Conservation (phyloP, 2,113 vertebrate genomes). For the Pyxicephalus adspersus region DNA sequence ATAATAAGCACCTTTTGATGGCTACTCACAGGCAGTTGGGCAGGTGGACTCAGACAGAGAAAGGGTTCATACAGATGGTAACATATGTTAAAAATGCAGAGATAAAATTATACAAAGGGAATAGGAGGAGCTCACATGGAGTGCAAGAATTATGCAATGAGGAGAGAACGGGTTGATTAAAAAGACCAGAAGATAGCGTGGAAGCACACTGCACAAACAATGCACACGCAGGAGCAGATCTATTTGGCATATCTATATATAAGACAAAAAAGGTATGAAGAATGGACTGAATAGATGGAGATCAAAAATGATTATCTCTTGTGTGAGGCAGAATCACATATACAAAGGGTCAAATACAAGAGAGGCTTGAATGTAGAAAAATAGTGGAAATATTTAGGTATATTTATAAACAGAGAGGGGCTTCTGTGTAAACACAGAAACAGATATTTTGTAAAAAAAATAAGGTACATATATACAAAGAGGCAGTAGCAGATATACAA, state of each 20-base stretch:
- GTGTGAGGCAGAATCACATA: neutral
- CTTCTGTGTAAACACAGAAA: neutral
- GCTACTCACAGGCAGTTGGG: neutral
- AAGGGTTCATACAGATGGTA: no score
- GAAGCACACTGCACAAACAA: neutral
- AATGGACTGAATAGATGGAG: neutral
- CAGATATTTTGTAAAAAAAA: neutral
- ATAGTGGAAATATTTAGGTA: neutral
- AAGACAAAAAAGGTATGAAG: neutral
- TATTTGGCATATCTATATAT: neutral
- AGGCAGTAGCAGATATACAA: neutral
- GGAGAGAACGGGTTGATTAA: neutral
- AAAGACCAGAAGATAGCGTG: neutral
- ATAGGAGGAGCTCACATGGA: conserved; percentile 14
- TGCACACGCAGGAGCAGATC: neutral
- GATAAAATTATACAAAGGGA: neutral
- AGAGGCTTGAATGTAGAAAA: neutral
- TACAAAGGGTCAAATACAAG: neutral
- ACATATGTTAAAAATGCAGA: neutral
- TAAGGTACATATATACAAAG: neutral
- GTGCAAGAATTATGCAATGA: neutral
- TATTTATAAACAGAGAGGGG: neutral
- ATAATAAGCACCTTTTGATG: conserved; percentile 3
- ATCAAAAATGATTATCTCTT: neutral
- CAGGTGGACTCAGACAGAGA: neutral